Evolutionary conservation across 2,888 invertebrate species (phyloP).

Genomic region (Thera britannica): DNA sequence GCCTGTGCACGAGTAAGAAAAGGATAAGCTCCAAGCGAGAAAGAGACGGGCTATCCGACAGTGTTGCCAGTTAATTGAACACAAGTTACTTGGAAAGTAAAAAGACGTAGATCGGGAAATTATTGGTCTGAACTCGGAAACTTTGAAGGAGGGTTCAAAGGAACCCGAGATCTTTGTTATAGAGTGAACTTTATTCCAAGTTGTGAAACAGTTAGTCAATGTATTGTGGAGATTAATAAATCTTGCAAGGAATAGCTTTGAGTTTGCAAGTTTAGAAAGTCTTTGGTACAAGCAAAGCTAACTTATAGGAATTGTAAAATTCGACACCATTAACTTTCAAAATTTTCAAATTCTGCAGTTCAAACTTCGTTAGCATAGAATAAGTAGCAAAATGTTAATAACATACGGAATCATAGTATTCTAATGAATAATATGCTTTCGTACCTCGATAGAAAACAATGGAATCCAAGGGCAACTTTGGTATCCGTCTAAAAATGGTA

Average conservation of each 20-base stretch:
- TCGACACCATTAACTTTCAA: not conserved
- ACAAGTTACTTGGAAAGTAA: slow-evolving; percentile 67
- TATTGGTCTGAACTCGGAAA: slow-evolving; percentile 61
- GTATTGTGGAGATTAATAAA: slow-evolving; percentile 43
- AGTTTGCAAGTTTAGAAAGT: not conserved
- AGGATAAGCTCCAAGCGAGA: slow-evolving; percentile 53
- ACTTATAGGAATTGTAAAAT: not conserved
- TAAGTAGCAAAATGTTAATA: not conserved
- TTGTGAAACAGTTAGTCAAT: slow-evolving; percentile 49
- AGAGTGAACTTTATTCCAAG: slow-evolving; percentile 51
- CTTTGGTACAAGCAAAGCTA: not conserved
- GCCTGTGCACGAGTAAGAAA: slow-evolving; percentile 65
- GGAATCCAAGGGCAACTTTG: no score
- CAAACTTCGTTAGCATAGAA: not conserved
- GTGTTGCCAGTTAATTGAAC: slow-evolving; percentile 77
- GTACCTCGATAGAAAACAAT: no score
- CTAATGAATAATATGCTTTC: no score
- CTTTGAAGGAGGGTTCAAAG: slow-evolving; percentile 56
- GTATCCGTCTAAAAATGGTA: no score
- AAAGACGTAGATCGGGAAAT: slow-evolving; percentile 65
- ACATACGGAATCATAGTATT: no score
- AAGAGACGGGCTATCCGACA: slow-evolving; percentile 60
- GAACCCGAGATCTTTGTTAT: slow-evolving; percentile 52
- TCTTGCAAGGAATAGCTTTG: slow-evolving; percentile 25
- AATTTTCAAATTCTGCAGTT: not conserved